Evolutionary conservation across 2,888 invertebrate genomes (phyloP), one percentile per base, ranked within the genome.

Genomic region (Creontiades dilutus): DNA sequence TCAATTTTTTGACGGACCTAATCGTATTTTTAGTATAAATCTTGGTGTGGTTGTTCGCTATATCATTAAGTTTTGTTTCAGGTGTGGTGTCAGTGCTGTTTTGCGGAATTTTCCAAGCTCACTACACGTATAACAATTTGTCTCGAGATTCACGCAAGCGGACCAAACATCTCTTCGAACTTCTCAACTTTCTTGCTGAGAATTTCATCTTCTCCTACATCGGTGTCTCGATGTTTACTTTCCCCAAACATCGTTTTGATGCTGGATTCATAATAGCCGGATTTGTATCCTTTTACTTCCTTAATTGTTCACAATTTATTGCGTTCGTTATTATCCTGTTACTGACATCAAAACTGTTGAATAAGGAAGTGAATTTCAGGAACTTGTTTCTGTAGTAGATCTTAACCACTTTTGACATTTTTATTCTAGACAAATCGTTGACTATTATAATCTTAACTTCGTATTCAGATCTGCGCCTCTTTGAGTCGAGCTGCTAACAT

Each of bases 201-300:
- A 99, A 99, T 94, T 99, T 99, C 94, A 99, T 99, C 93, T 99
- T 99, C 94, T 97, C 97, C 4, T 99, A 99, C 94, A 99, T 99
- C 93, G 99, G 99, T 19, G 99, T 99, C 1, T 98, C 99, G 28
- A 98, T 99, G 97, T 99, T 99, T 93, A 99, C 99, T 0, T 99
- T 98, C 93, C 98, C 98, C 7, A 97, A 98, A 93, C 98, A 98
- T 93, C 96, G 97, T 93, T 99, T 99, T 94, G 97, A 98, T 94
- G 96, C 96, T 37, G 96, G 96, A 92, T 99, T 99, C 93, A 98
- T 99, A 91, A 95, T 97, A 91, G 96, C 97, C 92, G 97, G 99
- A 94, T 97, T 99, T 94, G 98, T 99, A 96, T 97, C 96, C 96
- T 96, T 96, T n/a, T n/a, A n/a, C n/a, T n/a, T 37, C 37, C 37